Percentiles rank a stretch among this genome's conserved stretches.
Evolutionary conservation across 2,797 vertebrate genomes (phyloP).

Genomic region (Mycteria americana): DNA sequence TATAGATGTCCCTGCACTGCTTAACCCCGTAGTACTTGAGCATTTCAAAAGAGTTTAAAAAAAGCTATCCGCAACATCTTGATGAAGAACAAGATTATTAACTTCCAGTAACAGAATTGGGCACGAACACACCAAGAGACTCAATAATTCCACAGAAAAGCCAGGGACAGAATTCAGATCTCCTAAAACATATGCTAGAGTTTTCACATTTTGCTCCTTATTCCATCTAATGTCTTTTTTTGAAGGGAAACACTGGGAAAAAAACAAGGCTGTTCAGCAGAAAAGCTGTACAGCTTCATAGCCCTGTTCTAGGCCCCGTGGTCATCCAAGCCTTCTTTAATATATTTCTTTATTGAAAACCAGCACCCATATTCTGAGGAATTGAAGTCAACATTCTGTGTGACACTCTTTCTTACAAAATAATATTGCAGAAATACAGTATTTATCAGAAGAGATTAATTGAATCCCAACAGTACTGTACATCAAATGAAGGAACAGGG

Average conservation of each 20-base stretch:
- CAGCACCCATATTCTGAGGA: neutral
- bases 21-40: rapidly evolving
- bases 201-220: neutral
- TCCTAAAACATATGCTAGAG: neutral
- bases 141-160: neutral
- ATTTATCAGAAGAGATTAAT: conserved; percentile 68
- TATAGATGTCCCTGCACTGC: neutral
- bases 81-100: neutral
- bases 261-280: neutral
- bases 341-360: neutral
- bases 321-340: neutral
- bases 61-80: too few species aligned
- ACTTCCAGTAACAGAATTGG: neutral
- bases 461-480: conserved; percentile 63
- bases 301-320: neutral
- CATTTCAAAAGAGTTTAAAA: neutral
- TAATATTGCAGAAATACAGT: conserved; percentile 14
- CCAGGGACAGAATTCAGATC: neutral
- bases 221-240: neutral
- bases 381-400: neutral
- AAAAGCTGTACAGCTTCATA: neutral
- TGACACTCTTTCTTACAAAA: neutral
- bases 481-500: conserved; percentile 68
- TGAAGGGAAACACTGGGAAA: neutral
- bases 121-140: neutral